These are phyloP conservation scores for Aramus guarauna DNA, from an alignment of 2,113 vertebrate genomes.

Conservation along the genomic window DNA sequence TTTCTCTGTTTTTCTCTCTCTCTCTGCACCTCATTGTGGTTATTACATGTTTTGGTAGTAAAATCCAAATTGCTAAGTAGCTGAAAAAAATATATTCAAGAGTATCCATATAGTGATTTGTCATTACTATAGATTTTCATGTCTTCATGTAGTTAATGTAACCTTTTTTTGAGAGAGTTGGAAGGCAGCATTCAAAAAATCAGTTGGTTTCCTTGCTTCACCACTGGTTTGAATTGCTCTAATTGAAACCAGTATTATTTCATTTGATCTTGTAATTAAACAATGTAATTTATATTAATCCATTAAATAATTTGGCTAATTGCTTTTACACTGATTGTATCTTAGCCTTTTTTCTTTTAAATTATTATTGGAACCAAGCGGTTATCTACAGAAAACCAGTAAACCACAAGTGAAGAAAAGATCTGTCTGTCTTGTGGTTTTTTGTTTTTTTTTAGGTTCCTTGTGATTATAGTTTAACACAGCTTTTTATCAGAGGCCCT, in stretches of 20 bases:
- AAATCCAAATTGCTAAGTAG: neutral
- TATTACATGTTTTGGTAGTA: neutral
- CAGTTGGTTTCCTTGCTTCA: neutral
- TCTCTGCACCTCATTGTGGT: neutral
- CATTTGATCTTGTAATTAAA: slow-evolving; percentile 66
- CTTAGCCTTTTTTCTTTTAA: slow-evolving; percentile 44
- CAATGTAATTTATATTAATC: slow-evolving; percentile 64
- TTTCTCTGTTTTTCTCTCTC: neutral
- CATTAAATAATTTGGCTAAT: slow-evolving; percentile 56
- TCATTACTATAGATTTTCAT: neutral
- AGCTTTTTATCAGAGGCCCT: too few species aligned
- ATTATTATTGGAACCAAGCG: neutral
- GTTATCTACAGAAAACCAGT: slow-evolving; percentile 47
- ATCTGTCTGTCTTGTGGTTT: neutral
- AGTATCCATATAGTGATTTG: neutral
- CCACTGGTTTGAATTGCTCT: slow-evolving; percentile 13
- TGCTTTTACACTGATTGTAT: slow-evolving; percentile 40
- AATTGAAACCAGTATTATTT: slow-evolving; percentile 47
- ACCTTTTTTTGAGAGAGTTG: neutral
- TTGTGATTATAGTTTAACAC: too few species aligned
- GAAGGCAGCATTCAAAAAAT: slow-evolving; percentile 6
- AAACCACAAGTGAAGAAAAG: neutral
- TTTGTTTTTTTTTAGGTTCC: neutral
- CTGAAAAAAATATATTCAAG: neutral
- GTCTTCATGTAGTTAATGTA: neutral